Conservation (phyloP, 53 echinoderm and acorn worm genomes). For the Arbacia lixula region DNA sequence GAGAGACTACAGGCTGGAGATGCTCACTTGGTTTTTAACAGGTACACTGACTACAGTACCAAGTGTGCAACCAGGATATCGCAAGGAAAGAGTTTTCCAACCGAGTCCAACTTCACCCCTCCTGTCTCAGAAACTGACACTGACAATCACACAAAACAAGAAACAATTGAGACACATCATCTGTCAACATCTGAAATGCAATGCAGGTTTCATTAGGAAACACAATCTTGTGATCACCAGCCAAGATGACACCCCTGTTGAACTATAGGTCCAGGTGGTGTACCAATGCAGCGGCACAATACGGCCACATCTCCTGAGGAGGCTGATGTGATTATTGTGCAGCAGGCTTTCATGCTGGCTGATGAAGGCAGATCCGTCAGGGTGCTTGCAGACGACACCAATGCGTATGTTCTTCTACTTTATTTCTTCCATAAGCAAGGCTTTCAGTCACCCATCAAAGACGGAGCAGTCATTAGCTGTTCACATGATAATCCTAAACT, state of each 20-base stretch:
- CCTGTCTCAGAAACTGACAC: slow-evolving; percentile 43
- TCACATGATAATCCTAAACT: too few species aligned
- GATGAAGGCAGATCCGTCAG: slow-evolving; percentile 14
- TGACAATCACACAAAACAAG: slow-evolving; percentile 60
- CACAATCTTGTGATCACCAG: slow-evolving; percentile 60
- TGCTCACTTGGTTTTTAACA: slow-evolving; percentile 46
- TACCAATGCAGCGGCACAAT: slow-evolving; percentile 23
- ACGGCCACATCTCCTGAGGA: slow-evolving; percentile 41
- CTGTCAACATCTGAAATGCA: slow-evolving; percentile 27
- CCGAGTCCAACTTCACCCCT: slow-evolving; percentile 54
- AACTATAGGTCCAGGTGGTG: slow-evolving; percentile 34
- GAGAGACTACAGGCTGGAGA: slow-evolving; percentile 30
- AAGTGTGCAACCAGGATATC: slow-evolving; percentile 53
- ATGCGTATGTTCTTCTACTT: slow-evolving; percentile 52
- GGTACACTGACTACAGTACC: slow-evolving; percentile 48
- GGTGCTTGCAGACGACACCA: slow-evolving; percentile 62
- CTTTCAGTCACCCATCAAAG: slow-evolving; percentile 51
- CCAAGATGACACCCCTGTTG: slow-evolving; percentile 39
- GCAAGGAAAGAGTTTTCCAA: slow-evolving; percentile 49
- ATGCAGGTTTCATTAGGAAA: slow-evolving; percentile 5
- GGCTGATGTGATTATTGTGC: slow-evolving; percentile 58
- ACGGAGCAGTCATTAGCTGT: slow-evolving; percentile 49
- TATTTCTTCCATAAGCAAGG: slow-evolving; percentile 24
- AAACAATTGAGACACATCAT: slow-evolving; percentile 57
- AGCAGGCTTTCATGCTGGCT: slow-evolving; percentile 36